Evolutionary conservation across 2,113 vertebrate genomes (phyloP), one percentile per base, ranked within the genome.

Genomic region (Mesocricetus auratus): DNA sequence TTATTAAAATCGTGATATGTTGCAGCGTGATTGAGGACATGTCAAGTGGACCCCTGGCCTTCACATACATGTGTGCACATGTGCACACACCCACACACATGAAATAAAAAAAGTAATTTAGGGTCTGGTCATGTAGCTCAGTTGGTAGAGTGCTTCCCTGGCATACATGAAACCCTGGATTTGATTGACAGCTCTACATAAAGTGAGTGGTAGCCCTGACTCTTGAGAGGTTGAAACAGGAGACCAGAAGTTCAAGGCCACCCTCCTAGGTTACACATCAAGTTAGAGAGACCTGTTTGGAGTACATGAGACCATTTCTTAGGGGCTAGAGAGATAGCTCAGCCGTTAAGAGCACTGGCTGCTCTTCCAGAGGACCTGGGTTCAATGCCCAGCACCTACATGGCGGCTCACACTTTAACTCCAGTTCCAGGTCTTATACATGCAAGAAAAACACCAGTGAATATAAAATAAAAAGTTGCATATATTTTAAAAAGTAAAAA

Each of bases 41-140:
- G 22, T 73, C 13, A 86, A 95, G 77, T 96, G 66, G 42, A 74
- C 77, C 91, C 62, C 86, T 69, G 83, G 42, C 16, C 47, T 45
- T 81, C 50, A 62, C 47, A 42, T 62, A 89, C 58, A 45, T 85
- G 58, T 45, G 19, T 45, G n/a, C 15, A 31, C 39, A 64, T 42
- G 36, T 82, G 50, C 21, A 15, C 26, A 60, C n/a, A 39, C 53
- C 36, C 56, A 26, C 21, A 58, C 53, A 82, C 22, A 39, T 39
- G 36, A 60, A 39, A n/a, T 39, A n/a, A 45, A 75, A 47, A 47
- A n/a, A 71, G n/a, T 39, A 22, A 73, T 73, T 39, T 42, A 22
- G 71, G n/a, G 71, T 39, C n/a, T 73, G 71, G 21, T 3, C 71
- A 42, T 5, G 1, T 42, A 22, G 21, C n/a, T 73, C 71, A 73